Conservation (phyloP, 2,888 invertebrate genomes). For the Mesodorylaimus sp. region DNA sequence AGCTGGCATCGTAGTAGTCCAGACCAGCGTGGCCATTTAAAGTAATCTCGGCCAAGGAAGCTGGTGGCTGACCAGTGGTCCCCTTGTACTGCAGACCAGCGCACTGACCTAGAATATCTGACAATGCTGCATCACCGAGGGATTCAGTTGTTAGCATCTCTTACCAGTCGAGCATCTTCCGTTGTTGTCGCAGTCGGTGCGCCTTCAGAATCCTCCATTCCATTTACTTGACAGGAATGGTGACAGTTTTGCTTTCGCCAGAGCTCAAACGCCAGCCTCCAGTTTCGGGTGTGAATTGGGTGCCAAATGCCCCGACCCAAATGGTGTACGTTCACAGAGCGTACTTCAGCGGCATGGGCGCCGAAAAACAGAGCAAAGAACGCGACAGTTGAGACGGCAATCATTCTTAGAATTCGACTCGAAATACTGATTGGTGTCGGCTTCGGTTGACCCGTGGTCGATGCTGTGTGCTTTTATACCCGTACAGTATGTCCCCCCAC, state of each 20-base stretch:
- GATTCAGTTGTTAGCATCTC: slow-evolving; percentile 11
- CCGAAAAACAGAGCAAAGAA: too few relatives aligned
- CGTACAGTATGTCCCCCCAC: too few relatives aligned
- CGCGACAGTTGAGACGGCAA: too few relatives aligned
- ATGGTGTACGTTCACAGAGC: neutral
- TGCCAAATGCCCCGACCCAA: neutral
- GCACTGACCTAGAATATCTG: too few relatives aligned
- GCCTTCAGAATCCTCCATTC: slow-evolving; percentile 36
- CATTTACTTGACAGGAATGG: slow-evolving; percentile 18
- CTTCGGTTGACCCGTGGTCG: too few relatives aligned
- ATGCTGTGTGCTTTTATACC: too few relatives aligned
- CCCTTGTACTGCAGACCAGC: slow-evolving; percentile 38
- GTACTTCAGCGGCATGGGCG: too few relatives aligned
- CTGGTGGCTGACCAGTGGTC: slow-evolving; percentile 35
- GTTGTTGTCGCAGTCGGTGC: slow-evolving; percentile 32
- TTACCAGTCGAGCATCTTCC: slow-evolving; percentile 32
- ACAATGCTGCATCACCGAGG: slow-evolving; percentile 19
- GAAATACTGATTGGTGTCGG: too few relatives aligned
- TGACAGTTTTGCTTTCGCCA: neutral
- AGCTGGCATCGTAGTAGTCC: slow-evolving; percentile 38
- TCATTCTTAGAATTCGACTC: too few relatives aligned
- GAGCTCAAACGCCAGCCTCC: neutral
- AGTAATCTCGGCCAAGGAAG: slow-evolving; percentile 35
- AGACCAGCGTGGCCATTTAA: slow-evolving; percentile 30
- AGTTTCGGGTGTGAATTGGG: neutral